These are phyloP conservation scores for Watsonalla binaria DNA, from an alignment of 2,888 invertebrate species.

Conservation along the genomic window DNA sequence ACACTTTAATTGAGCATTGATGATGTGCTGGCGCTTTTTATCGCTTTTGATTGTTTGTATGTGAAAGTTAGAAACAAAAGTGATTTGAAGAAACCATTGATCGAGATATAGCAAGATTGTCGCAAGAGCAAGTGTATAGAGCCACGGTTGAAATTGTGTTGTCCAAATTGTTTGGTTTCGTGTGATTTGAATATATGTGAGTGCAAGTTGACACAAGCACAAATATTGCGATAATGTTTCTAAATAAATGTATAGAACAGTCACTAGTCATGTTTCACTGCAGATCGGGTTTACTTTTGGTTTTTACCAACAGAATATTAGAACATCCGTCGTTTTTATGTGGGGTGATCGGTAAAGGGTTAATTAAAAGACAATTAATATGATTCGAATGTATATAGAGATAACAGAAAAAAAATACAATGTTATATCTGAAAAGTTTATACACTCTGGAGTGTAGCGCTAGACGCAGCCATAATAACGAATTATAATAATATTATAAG, in stretches of 20 bases:
- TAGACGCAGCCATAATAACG: no score
- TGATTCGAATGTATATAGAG: conserved; percentile 25
- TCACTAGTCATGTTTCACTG: not conserved
- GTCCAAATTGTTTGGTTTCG: not conserved
- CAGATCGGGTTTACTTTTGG: no score
- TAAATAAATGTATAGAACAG: not conserved
- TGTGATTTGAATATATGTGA: not conserved
- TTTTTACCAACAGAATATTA: not conserved
- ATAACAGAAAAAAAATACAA: conserved; percentile 26
- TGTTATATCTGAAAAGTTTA: conserved; percentile 4
- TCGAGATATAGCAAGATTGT: no score
- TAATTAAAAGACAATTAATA: conserved; percentile 3
- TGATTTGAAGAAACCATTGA: no score
- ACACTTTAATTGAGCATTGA: no score
- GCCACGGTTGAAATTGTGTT: not conserved
- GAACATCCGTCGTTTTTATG: not conserved
- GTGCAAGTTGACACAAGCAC: no score
- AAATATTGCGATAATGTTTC: not conserved
- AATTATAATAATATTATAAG: no score
- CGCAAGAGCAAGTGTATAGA: not conserved
- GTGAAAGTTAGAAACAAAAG: no score
- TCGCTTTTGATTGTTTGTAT: no score
- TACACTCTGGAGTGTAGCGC: no score
- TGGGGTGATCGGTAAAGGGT: not conserved
- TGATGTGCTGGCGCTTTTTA: no score